Conservation (phyloP, 2,888 invertebrate species). For the Siphonodentalium dalli region DNA sequence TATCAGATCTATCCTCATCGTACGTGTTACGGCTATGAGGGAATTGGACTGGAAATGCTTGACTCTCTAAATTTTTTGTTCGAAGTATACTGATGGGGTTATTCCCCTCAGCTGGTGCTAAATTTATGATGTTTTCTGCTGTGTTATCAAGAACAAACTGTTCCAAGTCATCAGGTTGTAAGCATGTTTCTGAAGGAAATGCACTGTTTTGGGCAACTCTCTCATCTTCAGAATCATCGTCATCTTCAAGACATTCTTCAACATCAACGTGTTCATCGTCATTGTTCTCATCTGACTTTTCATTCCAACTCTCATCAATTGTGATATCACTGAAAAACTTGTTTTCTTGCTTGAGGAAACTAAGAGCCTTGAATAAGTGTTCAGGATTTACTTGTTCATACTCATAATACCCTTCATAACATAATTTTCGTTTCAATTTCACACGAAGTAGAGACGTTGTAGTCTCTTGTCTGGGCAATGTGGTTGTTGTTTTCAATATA, state of each 20-base stretch:
- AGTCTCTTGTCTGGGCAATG: too few species aligned
- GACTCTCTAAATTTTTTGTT: conserved; percentile 12
- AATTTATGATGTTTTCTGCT: conserved; percentile 14
- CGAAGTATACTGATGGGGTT: conserved; percentile 14
- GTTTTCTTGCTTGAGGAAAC: conserved; percentile 7
- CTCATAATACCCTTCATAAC: conserved; percentile 8
- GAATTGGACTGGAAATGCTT: conserved; percentile 18
- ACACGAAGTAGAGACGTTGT: too few species aligned
- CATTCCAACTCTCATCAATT: conserved; percentile 3
- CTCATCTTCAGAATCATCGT: not conserved
- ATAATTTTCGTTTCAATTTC: conserved; percentile 12
- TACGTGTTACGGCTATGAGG: conserved; percentile 9
- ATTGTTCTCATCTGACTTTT: not conserved
- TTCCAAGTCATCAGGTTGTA: conserved; percentile 22
- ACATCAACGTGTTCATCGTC: not conserved
- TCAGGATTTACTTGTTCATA: conserved; percentile 1
- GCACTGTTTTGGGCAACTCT: not conserved
- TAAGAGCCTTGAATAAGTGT: conserved; percentile 2
- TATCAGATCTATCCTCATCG: conserved; percentile 4
- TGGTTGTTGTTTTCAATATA: too few species aligned
- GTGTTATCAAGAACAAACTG: conserved; percentile 14
- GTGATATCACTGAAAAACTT: conserved; percentile 6
- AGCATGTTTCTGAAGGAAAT: conserved; percentile 12
- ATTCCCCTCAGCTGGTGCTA: conserved; percentile 25
- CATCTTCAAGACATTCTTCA: not conserved